A percentile compares a stretch with the other conserved stretches of the same genome.
Evolutionary conservation across 2,888 invertebrate species (phyloP).

Genomic region (Scaeva pyrastri): DNA sequence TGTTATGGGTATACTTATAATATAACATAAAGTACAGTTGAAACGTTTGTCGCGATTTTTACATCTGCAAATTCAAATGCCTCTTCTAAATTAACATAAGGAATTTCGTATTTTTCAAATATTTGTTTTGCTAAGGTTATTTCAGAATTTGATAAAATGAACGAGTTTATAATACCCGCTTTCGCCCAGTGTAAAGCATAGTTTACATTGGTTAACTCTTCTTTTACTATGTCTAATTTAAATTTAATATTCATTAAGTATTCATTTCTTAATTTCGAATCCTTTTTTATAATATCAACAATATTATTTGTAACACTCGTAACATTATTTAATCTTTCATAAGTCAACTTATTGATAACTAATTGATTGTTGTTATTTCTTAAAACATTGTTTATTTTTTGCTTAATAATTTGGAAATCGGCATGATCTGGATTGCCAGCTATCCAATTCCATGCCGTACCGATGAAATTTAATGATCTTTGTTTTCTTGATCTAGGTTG

Average conservation of each 20-base stretch:
- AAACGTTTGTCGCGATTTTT: not conserved
- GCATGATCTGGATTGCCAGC: too few species aligned
- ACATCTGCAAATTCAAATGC: too few species aligned
- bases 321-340: conserved; percentile 1
- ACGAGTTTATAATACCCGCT: conserved; percentile 4
- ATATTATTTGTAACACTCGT: not conserved
- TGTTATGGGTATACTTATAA: too few species aligned
- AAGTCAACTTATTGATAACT: conserved; percentile 4
- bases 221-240: not conserved
- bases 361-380: not conserved
- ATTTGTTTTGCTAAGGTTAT: not conserved
- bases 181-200: conserved; percentile 4
- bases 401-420: too few species aligned
- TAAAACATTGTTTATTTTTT: too few species aligned
- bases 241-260: not conserved
- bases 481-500: too few species aligned
- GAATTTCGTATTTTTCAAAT: too few species aligned
- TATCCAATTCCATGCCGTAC: too few species aligned
- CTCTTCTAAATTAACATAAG: too few species aligned
- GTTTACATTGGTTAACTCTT: not conserved
- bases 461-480: too few species aligned
- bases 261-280: not conserved
- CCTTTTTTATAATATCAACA: not conserved
- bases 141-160: not conserved
- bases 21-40: too few species aligned